phyloP scores from a whole-genome alignment of 2,888 invertebrate genomes.

The Osmoderma eremita region DNA sequence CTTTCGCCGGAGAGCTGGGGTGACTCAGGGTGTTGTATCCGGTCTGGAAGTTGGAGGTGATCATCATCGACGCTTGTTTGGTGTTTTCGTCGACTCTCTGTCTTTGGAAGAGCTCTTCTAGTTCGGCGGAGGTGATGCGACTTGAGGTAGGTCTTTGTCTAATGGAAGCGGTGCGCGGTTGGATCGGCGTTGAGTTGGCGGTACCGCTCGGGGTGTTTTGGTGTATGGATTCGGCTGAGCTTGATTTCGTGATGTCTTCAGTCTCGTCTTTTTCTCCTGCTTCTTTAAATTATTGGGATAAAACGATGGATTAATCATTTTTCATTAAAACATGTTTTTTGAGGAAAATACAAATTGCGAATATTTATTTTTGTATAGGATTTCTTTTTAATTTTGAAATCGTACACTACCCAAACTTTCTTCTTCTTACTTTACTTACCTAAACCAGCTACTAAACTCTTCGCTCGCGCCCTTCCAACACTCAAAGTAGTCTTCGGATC shows the following conservation, averaged over 20 bases:
- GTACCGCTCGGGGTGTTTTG: conserved; percentile 63
- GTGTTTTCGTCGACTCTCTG: conserved; percentile 73
- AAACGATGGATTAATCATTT: background rate
- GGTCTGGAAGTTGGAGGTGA: conserved; percentile 79
- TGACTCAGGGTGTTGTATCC: conserved; percentile 68
- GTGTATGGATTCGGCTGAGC: conserved; percentile 84
- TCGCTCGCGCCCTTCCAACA: conserved; percentile 89
- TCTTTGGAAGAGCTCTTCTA: conserved; percentile 92
- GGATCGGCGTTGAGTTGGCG: conserved; percentile 71
- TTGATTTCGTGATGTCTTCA: conserved; percentile 80
- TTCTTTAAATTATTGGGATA: conserved; percentile 45
- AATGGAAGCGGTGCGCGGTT: conserved; percentile 90
- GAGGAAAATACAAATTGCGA: too few species aligned
- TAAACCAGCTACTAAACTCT: conserved; percentile 92
- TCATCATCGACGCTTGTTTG: conserved; percentile 70
- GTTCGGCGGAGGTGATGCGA: conserved; percentile 89
- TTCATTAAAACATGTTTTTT: too few species aligned
- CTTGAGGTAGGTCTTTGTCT: conserved; percentile 87
- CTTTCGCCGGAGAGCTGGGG: conserved; percentile 75
- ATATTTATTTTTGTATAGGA: too few species aligned
- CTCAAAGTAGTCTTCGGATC: conserved; percentile 96
- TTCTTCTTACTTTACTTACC: conserved; percentile 67
- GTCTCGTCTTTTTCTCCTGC: conserved; percentile 81
- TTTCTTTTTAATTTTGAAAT: too few species aligned
- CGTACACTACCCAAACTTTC: too few species aligned